Evolutionary conservation across 30 jellyfish, hydroid and myxozoan genomes (phyloP), one percentile per base, ranked within the genome.

Genomic region (Hydractinia echinata): DNA sequence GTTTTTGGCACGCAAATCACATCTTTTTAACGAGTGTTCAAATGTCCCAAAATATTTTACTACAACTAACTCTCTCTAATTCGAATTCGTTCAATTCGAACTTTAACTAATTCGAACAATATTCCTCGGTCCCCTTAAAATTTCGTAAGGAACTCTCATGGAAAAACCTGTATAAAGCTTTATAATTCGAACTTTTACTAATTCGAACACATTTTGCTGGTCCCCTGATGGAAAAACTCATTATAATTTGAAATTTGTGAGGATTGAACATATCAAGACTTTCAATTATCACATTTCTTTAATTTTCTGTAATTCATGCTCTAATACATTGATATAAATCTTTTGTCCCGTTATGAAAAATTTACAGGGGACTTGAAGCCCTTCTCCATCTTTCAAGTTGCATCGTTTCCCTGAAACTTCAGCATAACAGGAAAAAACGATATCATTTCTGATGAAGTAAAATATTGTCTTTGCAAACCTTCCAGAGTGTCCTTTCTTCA

Each of bases 361-460:
- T 68, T 68, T 10, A 68, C 79, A 20, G 8, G 54, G 53, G 53
- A 68, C 79, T 68, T 68, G 10, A 10, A 68, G 79, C 53, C 79
- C 53, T 68, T 58, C 68, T 58, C 68, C 53, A 68, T 68, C 14
- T 10, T 68, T 68, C 53, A 68, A 20, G 8, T 68, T 68, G 79
- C 79, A 68, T 68, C 79, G 53, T 8, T 68, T 68, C 79, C 53
- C 79, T 68, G 53, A 68, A 68, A 68, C 9, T 10, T 68, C 55
- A 68, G 79, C 79, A 68, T 68, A 68, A 20, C 79, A 68, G n/a
- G n/a, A n/a, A n/a, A n/a, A n/a, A n/a, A n/a, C n/a, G 79, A 10
- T 68, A 68, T 68, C 9, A 68, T 54, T 10, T 13, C 79, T 68
- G 53, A 13, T 10, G 79, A n/a, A 68, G 53, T 13, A 68, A 10